These are phyloP conservation scores for Nudaria mundana DNA, from an alignment of 2,888 invertebrate genomes.

Conservation along the genomic window DNA sequence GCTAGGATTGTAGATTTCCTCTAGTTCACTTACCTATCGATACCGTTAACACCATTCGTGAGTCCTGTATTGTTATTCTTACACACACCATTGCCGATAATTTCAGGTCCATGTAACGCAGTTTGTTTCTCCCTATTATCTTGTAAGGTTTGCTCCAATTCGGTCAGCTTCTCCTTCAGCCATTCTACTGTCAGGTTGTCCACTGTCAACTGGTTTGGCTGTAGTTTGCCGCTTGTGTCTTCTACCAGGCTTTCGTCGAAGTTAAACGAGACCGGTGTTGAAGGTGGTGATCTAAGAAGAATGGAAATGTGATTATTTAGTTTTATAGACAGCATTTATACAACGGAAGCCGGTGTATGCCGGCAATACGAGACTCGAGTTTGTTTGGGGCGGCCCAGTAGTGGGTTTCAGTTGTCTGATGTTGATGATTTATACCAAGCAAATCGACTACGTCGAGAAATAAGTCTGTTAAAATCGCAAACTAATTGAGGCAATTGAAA, in stretches of 20 bases:
- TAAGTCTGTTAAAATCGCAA: no score
- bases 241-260: slow-evolving; percentile 94
- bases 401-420: no score
- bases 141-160: slow-evolving; percentile 89
- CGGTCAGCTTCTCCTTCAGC: slow-evolving; percentile 89
- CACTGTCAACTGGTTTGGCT: slow-evolving; percentile 93
- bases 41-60: slow-evolving; percentile 80
- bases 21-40: slow-evolving; percentile 57
- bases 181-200: slow-evolving; percentile 96
- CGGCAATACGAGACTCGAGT: no score
- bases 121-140: slow-evolving; percentile 88
- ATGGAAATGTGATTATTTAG: no score
- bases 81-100: slow-evolving; percentile 73
- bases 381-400: no score
- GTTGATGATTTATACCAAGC: no score
- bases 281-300: slow-evolving; percentile 86
- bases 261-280: slow-evolving; percentile 88
- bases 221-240: slow-evolving; percentile 92
- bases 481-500: no score
- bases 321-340: no score
- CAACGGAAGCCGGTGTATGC: no score
- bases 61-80: slow-evolving; percentile 72
- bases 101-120: slow-evolving; percentile 79
- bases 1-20: no score
- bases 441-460: no score